Evolutionary conservation across 2,888 invertebrate genomes (phyloP), one percentile per base, ranked within the genome.

Genomic region (Agrotis puta): DNA sequence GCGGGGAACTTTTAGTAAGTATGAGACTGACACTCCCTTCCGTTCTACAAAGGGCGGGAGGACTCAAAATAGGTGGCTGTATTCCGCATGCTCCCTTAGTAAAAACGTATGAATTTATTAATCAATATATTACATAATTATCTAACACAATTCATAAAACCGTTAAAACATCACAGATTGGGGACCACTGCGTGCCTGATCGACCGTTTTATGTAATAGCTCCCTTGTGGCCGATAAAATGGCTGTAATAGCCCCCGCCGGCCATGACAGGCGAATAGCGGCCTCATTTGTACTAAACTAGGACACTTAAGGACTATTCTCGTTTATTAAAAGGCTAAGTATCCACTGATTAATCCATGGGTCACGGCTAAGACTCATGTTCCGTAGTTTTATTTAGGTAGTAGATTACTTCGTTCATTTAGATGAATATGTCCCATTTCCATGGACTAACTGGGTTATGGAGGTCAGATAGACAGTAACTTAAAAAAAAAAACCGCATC

Each of bases 141-240:
- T 56, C 51, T 62, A 58, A 58, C 24, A 64, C 47, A 61, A 59
- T 65, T 75, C 64, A 83, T 75, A 75, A 70, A 81, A 67, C 72
- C 64, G 71, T 83, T 74, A 58, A 64, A 82, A 78, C 53, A 83
- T 69, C 66, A 65, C 68, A 81, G 68, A 76, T 73, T 69, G 59
- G 67, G 70, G 61, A 72, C 68, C 63, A 61, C 54, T 33, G 33
- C 53, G 73, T 51, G 64, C 39, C 66, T 67, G 79, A 83, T 83
- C 81, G 73, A 74, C 81, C 84, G 70, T 81, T 74, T 76, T 74
- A 72, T 62, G 68, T 83, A 82, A 83, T 72, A 56, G 74, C 24
- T 74, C 83, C 64, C 82, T 24, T 61, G 74, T 54, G 84, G 51
- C 61, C 70, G 64, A 83, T 83, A 79, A 83, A 81, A 77, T 74